Evolutionary conservation across 2,113 vertebrate species (phyloP).

Genomic region (Edolisoma coerulescens): DNA sequence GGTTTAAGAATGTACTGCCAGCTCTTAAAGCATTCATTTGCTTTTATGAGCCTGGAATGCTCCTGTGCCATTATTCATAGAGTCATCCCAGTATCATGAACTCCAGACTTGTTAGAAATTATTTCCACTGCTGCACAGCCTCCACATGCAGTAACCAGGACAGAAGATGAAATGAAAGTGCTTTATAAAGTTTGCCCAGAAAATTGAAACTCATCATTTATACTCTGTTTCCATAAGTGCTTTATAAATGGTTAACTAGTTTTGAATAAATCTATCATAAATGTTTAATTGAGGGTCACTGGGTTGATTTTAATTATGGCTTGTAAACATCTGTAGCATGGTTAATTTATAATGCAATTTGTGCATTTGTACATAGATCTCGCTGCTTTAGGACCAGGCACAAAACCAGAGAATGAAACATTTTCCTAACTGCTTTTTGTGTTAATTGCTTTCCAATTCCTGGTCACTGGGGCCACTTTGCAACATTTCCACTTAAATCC

Average conservation of each 20-base stretch:
- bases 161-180: background rate
- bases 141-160: background rate
- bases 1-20: background rate
- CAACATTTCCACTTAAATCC: background rate
- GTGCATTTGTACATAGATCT: background rate
- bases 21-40: background rate
- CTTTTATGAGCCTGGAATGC: background rate
- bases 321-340: background rate
- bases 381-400: background rate
- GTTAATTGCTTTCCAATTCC: background rate
- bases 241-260: background rate
- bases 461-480: background rate
- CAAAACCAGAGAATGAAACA: background rate
- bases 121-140: background rate
- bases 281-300: background rate
- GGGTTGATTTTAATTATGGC: slow-evolving; percentile 24
- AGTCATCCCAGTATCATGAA: background rate
- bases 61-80: background rate
- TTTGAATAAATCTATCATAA: background rate
- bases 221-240: background rate
- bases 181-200: background rate
- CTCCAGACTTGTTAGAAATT: background rate
- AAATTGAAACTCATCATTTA: background rate
- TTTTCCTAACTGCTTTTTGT: background rate
- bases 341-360: slow-evolving; percentile 21